Evolutionary conservation across 35 echinoderm and acorn worm genomes (phyloP), one percentile per base, ranked within the genome.

Genomic region (Lytechinus pictus): DNA sequence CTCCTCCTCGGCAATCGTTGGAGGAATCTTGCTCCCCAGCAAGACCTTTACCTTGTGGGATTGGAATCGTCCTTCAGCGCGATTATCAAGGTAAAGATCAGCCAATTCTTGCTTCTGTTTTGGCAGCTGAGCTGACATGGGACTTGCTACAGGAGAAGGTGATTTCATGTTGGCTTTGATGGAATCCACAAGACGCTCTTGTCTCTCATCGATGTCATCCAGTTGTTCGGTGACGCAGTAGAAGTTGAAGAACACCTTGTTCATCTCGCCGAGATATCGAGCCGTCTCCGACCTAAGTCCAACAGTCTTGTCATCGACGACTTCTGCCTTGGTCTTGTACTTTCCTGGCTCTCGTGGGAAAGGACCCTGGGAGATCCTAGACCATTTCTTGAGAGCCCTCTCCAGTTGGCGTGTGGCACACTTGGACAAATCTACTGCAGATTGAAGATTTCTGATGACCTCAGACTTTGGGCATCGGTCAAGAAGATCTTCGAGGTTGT

Each of bases 221-320:
- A 90, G 7, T 44, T 33, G 88, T 5, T 90, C 88, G 6, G 88
- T 90, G 5, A 90, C 88, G 28, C 12, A 52, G 88, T 90, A 90
- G 88, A 90, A 90, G 88, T 90, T 90, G 88, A 90, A 90, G 88
- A 90, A 90, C 29, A 44, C 52, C 88, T 90, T 44, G 88, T 90
- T 90, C 88, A 90, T 90, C 9, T 53, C 11, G n/a, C 51, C 27
- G 9, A 89, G 14, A 29, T 89, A 89, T 53, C 87, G 9, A 5
- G 87, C 9, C 14, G 28, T 52, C 27, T 89, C 87, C 52, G 8
- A 33, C 28, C 87, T 89, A 53, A 89, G 87, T 51, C 87, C 87
- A 10, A 16, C 9, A 89, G 87, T 52, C 87, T 89, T 29, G 28
- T 27, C 10, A 16, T 89, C 87, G 52, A 89, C 51, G 61, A 71